Conservation (phyloP, 2,113 vertebrate genomes). For the Hymenochirus boettgeri region DNA sequence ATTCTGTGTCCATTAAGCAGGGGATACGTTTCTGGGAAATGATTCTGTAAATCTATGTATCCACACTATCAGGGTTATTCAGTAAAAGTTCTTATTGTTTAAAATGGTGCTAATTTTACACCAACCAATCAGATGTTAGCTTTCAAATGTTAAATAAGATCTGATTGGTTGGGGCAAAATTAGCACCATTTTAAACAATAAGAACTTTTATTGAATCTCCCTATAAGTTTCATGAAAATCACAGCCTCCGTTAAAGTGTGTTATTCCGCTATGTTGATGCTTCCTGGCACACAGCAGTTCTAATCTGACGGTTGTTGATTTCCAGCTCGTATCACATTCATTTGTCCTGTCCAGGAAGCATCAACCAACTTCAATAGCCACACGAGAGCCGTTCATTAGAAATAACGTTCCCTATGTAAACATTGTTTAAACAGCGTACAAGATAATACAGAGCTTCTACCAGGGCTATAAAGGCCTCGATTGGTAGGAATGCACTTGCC, state of each 20-base stretch:
- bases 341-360: constrained; percentile 13
- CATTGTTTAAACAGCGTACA: constrained; percentile 29
- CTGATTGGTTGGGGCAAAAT: too few relatives aligned
- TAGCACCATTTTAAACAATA: too few relatives aligned
- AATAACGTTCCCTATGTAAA: constrained; percentile 30
- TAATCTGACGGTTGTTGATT: background rate
- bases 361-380: constrained; percentile 10
- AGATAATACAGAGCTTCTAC: background rate
- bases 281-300: background rate
- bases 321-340: constrained; percentile 1
- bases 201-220: background rate
- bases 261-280: background rate
- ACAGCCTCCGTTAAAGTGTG: background rate
- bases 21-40: background rate
- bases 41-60: too few relatives aligned
- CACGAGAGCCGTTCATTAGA: constrained; percentile 4
- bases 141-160: too few relatives aligned
- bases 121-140: too few relatives aligned
- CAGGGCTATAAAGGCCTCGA: background rate
- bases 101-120: too few relatives aligned
- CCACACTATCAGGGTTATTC: too few relatives aligned
- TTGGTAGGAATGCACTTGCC: background rate
- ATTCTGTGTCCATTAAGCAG: background rate
- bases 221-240: constrained; percentile 1
- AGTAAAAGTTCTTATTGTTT: too few relatives aligned